A percentile compares a stretch with the other conserved stretches of the same genome.
Evolutionary conservation across 2,797 vertebrate genomes (phyloP).

Genomic region (Eleutherodactylus coqui): DNA sequence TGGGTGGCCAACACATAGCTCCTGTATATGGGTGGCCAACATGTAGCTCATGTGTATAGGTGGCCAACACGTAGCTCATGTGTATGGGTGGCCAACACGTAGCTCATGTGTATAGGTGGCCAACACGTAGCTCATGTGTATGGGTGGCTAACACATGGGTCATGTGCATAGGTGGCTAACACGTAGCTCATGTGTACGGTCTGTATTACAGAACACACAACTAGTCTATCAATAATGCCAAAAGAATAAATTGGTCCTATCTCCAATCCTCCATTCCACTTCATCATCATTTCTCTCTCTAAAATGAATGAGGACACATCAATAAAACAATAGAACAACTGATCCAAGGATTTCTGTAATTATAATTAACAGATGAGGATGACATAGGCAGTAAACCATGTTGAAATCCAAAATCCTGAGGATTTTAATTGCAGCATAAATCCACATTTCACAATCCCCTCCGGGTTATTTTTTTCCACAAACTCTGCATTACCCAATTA

Average conservation of each 20-base stretch:
- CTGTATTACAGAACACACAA: neutral
- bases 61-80: too few species aligned
- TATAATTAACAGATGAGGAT: neutral
- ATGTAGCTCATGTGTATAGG: too few species aligned
- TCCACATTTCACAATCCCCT: neutral
- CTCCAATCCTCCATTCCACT: neutral
- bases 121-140: too few species aligned
- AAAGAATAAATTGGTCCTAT: neutral
- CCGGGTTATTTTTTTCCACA: neutral
- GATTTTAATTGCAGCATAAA: constrained; percentile 2
- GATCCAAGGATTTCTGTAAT: neutral
- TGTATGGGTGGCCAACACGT: too few species aligned
- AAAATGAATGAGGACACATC: neutral
- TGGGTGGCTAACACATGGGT: too few species aligned
- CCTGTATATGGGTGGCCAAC: too few species aligned
- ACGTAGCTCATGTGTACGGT: too few species aligned
- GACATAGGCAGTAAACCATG: neutral
- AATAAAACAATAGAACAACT: constrained; percentile 13
- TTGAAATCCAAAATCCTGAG: neutral
- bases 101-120: too few species aligned
- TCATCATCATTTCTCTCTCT: neutral
- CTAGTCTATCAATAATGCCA: neutral
- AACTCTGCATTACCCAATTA: neutral
- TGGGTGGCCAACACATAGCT: too few species aligned
- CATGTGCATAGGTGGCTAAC: too few species aligned